phyloP scores from a whole-genome alignment of 2,888 invertebrate species.

The Xestia xanthographa region DNA sequence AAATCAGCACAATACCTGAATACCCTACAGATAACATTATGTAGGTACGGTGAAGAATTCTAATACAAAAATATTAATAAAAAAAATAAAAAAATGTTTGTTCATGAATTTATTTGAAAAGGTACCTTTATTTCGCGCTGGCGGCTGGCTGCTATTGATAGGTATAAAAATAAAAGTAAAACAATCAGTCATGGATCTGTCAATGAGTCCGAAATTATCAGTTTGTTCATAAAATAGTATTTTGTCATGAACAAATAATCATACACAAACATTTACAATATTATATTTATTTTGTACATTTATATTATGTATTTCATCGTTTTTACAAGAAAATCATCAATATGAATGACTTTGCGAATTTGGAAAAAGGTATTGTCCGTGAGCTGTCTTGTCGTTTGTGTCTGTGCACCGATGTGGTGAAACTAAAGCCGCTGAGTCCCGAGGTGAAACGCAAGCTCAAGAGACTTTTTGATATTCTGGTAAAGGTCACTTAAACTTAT shows the following conservation, averaged over 20 bases:
- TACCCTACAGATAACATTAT: background rate
- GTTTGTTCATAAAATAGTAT: slow-evolving; percentile 72
- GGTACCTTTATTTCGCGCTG: slow-evolving; percentile 45
- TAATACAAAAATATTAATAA: background rate
- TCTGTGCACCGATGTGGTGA: slow-evolving; percentile 86
- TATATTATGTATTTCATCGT: slow-evolving; percentile 52
- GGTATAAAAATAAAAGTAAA: slow-evolving; percentile 57
- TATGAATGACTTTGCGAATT: slow-evolving; percentile 86
- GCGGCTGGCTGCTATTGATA: slow-evolving; percentile 57
- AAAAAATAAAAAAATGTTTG: slow-evolving; percentile 13
- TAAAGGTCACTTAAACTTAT: slow-evolving; percentile 62
- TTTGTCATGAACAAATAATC: slow-evolving; percentile 74
- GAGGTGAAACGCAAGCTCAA: slow-evolving; percentile 87
- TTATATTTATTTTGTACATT: slow-evolving; percentile 58
- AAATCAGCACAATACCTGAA: background rate
- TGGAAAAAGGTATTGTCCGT: slow-evolving; percentile 87
- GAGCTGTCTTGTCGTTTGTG: slow-evolving; percentile 88
- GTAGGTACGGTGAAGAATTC: background rate
- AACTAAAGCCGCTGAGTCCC: slow-evolving; percentile 84
- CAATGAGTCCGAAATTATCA: slow-evolving; percentile 78
- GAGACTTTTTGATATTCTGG: slow-evolving; percentile 83
- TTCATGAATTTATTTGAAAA: slow-evolving; percentile 26
- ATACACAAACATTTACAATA: slow-evolving; percentile 60
- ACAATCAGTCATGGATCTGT: slow-evolving; percentile 66
- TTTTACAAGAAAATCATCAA: slow-evolving; percentile 69